Evolutionary conservation across 1,140 invertebrate species (phyloP), one percentile per base, ranked within the genome.

Genomic region (Berghia stephanieae): DNA sequence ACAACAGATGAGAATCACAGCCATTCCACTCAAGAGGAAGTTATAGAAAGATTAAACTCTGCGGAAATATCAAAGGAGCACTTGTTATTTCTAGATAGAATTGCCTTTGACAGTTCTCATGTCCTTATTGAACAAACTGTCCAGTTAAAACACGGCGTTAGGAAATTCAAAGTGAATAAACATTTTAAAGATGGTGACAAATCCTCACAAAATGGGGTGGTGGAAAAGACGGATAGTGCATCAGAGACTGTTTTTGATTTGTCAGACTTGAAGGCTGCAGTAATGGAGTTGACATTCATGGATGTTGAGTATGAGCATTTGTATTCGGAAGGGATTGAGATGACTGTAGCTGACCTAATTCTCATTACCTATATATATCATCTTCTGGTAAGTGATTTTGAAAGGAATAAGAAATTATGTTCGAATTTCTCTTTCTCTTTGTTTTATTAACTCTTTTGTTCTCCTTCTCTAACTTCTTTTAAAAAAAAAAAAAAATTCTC

Each of bases 331-430:
- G 96, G 95, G 2, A 92, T 93, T 2, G 92, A 92, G 79, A 91
- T 97, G 79, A 96, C 95, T 6, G 88, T 98, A 76, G 93, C 96
- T 40, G 96, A 97, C 90, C 85, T 97, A 52, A 92, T 97, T 55
- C 91, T 97, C 77, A 93, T 94, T 86, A 93, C 94, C 2, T 93
- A 92, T 81, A 90, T 94, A 68, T 90, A 93, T 82, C 90, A 94
- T 71, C 88, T 95, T n/a, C 88, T 94, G 73, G 88, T 92, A 82
- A 87, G 80, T n/a, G 18, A 42, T 21, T 69, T 16, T 10, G 27
- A 1, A n/a, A 24, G 38, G n/a, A n/a, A n/a, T 36, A 46, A 52
- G 71, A 44, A 38, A 13, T 38, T 21, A 42, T 18, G 24, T 73
- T 4, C 36, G 44, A 10, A 63, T 63, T 24, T 44, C 24, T 72